A percentile compares a stretch with the other conserved stretches of the same genome.
phyloP scores from a whole-genome alignment of 1,140 invertebrate genomes.

The Euschistus heros region DNA sequence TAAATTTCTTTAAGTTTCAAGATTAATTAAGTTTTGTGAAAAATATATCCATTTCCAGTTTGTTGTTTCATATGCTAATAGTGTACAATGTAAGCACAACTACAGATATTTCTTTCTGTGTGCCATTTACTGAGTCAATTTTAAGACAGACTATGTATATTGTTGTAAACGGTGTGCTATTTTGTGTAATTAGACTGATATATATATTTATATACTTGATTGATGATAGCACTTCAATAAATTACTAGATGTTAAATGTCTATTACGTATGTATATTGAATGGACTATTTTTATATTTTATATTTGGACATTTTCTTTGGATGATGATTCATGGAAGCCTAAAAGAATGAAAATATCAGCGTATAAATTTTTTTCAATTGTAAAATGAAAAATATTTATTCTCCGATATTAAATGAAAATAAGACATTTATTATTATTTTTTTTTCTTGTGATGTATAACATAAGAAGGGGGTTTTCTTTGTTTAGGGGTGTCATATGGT shows the following conservation, averaged over 20 bases:
- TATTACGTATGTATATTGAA: conserved; percentile 5
- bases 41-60: conserved; percentile 3
- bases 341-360: neutral
- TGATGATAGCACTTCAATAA: conserved; percentile 8
- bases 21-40: neutral
- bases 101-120: conserved; percentile 18
- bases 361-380: neutral
- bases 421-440: neutral
- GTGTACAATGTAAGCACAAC: conserved; percentile 2
- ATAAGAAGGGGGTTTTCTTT: neutral
- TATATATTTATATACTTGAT: conserved; percentile 19
- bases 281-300: conserved; percentile 22
- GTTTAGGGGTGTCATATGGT: neutral
- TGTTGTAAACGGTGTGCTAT: conserved; percentile 18
- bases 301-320: conserved; percentile 1
- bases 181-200: conserved; percentile 23
- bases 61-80: neutral
- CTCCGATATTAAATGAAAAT: neutral
- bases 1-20: conserved; percentile 31
- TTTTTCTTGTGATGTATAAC: neutral
- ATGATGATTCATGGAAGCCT: neutral
- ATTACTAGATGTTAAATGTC: conserved; percentile 6
- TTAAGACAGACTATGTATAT: neutral
- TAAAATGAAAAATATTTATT: neutral
- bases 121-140: conserved; percentile 21